These are phyloP conservation scores for Nomada fucata DNA, from an alignment of 2,888 invertebrate species.

Conservation along the genomic window DNA sequence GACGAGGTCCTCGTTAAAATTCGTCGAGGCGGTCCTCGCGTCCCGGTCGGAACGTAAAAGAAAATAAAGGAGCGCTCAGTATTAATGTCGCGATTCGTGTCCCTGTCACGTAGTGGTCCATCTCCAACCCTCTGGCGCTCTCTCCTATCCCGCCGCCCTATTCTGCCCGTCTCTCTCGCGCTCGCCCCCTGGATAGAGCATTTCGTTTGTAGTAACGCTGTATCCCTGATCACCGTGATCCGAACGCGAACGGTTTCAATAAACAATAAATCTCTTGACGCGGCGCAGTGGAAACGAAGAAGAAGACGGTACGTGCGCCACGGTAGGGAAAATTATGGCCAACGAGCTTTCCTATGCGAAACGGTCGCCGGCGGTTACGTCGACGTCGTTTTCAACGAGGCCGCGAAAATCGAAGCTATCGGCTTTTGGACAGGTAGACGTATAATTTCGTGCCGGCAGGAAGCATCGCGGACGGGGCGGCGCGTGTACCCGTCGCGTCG, in stretches of 20 bases:
- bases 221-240: slow-evolving; percentile 65
- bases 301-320: not conserved
- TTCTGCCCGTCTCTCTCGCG: not conserved
- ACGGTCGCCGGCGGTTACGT: not conserved
- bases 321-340: too few species aligned
- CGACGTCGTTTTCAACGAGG: not conserved
- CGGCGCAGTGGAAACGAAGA: not conserved
- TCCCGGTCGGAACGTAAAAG: slow-evolving; percentile 64
- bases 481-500: slow-evolving; percentile 14
- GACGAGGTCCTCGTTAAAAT: slow-evolving; percentile 74
- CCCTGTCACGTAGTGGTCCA: slow-evolving; percentile 73
- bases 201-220: slow-evolving; percentile 67
- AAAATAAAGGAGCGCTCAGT: slow-evolving; percentile 71
- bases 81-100: slow-evolving; percentile 76
- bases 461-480: slow-evolving; percentile 28
- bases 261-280: slow-evolving; percentile 69
- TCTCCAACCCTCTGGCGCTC: slow-evolving; percentile 39
- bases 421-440: not conserved
- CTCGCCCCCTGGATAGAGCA: slow-evolving; percentile 15
- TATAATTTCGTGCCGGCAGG: slow-evolving; percentile 32
- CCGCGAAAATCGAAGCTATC: slow-evolving; percentile 27
- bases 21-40: slow-evolving; percentile 66
- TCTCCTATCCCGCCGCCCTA: not conserved
- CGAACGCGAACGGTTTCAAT: slow-evolving; percentile 66
- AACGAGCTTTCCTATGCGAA: too few species aligned